A percentile compares a stretch with the other conserved stretches of the same genome.
Conservation (phyloP, 2,888 invertebrate genomes). For the Ochropacha duplaris region DNA sequence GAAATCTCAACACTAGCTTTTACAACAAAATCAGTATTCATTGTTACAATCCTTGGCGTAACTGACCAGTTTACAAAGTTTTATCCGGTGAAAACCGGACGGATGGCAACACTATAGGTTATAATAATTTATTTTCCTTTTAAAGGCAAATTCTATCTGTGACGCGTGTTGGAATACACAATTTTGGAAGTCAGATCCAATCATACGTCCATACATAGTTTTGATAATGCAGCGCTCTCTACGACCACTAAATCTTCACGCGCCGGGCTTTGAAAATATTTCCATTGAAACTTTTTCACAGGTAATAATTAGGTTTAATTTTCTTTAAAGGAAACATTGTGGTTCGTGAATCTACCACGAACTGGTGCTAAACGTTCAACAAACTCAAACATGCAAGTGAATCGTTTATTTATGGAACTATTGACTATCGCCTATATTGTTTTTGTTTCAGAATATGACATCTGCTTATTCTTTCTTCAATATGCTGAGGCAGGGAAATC, state of each 20-base stretch:
- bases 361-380: no score
- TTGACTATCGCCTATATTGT: background rate
- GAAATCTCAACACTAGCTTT: no score
- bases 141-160: slow-evolving; percentile 45
- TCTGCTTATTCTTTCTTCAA: slow-evolving; percentile 63
- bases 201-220: slow-evolving; percentile 56
- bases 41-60: no score
- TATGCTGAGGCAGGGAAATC: slow-evolving; percentile 54
- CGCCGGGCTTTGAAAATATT: slow-evolving; percentile 58
- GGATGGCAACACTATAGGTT: no score
- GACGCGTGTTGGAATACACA: slow-evolving; percentile 57
- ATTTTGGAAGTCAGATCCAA: slow-evolving; percentile 59
- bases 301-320: slow-evolving; percentile 27
- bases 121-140: slow-evolving; percentile 1
- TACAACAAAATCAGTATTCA: no score
- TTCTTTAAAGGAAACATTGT: background rate
- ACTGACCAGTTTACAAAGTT: no score
- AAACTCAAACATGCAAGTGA: no score
- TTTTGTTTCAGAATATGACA: slow-evolving; percentile 57
- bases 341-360: no score
- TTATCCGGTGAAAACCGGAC: no score
- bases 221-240: slow-evolving; percentile 62
- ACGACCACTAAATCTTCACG: slow-evolving; percentile 49
- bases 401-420: no score
- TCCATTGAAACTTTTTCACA: slow-evolving; percentile 62